Evolutionary conservation across 2,113 vertebrate species (phyloP).

Genomic region (Mustela lutreola): DNA sequence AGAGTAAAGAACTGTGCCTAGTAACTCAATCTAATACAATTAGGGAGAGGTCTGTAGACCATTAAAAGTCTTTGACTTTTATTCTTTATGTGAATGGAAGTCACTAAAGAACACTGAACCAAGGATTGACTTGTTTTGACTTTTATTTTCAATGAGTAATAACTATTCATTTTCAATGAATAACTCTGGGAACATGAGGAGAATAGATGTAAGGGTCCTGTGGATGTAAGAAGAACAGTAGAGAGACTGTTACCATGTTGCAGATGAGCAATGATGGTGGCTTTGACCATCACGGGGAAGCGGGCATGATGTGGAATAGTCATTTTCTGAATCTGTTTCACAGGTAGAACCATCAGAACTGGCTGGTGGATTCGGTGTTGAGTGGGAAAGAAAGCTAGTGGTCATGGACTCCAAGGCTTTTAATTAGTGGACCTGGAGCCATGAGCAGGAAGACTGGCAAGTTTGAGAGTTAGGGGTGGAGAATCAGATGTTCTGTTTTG

Average conservation of each 20-base stretch:
- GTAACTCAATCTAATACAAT: background rate
- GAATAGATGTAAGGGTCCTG: background rate
- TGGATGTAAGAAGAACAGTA: background rate
- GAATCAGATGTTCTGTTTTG: background rate
- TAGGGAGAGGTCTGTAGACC: no score
- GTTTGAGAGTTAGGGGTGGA: background rate
- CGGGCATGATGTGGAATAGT: no score
- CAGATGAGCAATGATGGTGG: background rate
- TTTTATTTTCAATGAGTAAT: background rate
- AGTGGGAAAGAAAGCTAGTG: background rate
- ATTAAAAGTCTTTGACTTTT: background rate
- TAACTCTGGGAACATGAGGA: background rate
- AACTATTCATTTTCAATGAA: background rate
- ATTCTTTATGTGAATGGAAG: background rate
- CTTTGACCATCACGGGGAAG: background rate
- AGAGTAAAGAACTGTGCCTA: background rate
- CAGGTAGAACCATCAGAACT: background rate
- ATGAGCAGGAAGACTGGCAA: background rate
- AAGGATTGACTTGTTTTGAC: background rate
- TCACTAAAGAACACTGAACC: background rate
- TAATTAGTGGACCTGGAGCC: background rate
- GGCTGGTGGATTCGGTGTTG: background rate
- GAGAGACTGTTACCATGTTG: background rate
- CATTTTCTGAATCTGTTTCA: background rate
- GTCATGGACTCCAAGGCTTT: background rate